Percentiles rank a stretch among this genome's conserved stretches.
Evolutionary conservation across 1,140 invertebrate genomes (phyloP).

Genomic region (Venturia canescens): DNA sequence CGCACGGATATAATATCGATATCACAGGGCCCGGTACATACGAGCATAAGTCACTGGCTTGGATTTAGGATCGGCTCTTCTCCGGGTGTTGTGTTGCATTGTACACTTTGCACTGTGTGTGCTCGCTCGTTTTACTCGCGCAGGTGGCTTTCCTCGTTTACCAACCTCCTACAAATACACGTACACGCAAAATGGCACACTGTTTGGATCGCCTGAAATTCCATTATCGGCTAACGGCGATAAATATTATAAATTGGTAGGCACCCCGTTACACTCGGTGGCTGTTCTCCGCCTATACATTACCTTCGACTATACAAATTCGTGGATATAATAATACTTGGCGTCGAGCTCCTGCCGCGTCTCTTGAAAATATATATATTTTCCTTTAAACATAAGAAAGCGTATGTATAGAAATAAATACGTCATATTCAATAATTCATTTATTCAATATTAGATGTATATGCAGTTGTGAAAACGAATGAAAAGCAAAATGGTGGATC

Average conservation of each 20-base stretch:
- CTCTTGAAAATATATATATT: too few relatives aligned
- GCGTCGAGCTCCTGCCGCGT: too few relatives aligned
- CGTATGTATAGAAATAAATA: too few relatives aligned
- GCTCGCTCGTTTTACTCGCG: conserved; percentile 22
- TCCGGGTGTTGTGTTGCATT: not conserved
- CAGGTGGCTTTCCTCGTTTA: conserved; percentile 17
- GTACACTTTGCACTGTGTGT: conserved; percentile 14
- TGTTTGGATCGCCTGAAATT: conserved; percentile 62
- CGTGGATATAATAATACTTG: too few relatives aligned
- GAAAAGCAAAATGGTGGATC: too few relatives aligned
- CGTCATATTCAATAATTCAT: too few relatives aligned
- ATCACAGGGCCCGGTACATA: not conserved
- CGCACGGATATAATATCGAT: not conserved
- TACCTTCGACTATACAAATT: conserved; percentile 27
- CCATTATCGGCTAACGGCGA: conserved; percentile 71
- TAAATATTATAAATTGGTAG: conserved; percentile 75
- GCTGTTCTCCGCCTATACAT: conserved; percentile 41
- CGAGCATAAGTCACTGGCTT: conserved; percentile 33
- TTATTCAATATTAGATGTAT: too few relatives aligned
- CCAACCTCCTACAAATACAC: conserved; percentile 23
- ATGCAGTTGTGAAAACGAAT: too few relatives aligned
- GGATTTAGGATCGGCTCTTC: conserved; percentile 40
- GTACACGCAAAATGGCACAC: conserved; percentile 24
- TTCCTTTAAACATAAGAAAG: too few relatives aligned
- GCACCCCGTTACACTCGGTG: conserved; percentile 37